Percentiles rank a stretch among this genome's conserved stretches.
Evolutionary conservation across 1,140 invertebrate species (phyloP).

Genomic region (Subanguina moxae): DNA sequence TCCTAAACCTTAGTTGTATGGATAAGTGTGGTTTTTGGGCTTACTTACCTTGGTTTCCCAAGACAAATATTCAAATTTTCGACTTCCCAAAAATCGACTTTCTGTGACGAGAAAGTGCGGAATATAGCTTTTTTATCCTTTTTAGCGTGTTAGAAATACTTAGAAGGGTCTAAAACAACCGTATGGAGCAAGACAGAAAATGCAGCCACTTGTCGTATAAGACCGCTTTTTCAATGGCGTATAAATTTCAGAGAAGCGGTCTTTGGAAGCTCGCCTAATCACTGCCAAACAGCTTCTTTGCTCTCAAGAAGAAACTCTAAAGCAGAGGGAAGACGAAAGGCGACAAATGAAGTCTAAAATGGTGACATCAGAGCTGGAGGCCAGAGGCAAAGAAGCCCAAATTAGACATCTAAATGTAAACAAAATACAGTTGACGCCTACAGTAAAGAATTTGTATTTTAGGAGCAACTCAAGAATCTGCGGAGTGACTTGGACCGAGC

Average conservation of each 20-base stretch:
- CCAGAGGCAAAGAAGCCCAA: constrained; percentile 57
- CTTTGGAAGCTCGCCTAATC: constrained; percentile 47
- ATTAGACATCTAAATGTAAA: constrained; percentile 55
- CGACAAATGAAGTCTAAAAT: constrained; percentile 57
- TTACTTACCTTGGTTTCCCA: too few relatives aligned
- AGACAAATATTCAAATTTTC: too few relatives aligned
- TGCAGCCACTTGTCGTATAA: too few relatives aligned
- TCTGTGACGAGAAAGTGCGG: too few relatives aligned
- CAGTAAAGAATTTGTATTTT: constrained; percentile 8
- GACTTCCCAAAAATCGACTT: too few relatives aligned
- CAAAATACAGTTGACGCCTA: not conserved
- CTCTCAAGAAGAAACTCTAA: constrained; percentile 58
- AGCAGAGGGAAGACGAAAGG: constrained; percentile 54
- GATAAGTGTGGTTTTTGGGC: too few relatives aligned
- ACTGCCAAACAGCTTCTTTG: constrained; percentile 56
- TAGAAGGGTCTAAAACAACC: too few relatives aligned
- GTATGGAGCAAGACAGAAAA: too few relatives aligned
- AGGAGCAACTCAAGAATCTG: constrained; percentile 58
- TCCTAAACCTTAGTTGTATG: too few relatives aligned
- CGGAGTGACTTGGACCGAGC: constrained; percentile 54
- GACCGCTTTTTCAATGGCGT: too few relatives aligned
- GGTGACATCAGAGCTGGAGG: constrained; percentile 55
- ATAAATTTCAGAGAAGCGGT: constrained; percentile 50
- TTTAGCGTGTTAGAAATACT: too few relatives aligned
- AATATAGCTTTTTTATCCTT: too few relatives aligned